phyloP scores from a whole-genome alignment of 92 coral and sea anemone species.

The Epizoanthus ramosus region DNA sequence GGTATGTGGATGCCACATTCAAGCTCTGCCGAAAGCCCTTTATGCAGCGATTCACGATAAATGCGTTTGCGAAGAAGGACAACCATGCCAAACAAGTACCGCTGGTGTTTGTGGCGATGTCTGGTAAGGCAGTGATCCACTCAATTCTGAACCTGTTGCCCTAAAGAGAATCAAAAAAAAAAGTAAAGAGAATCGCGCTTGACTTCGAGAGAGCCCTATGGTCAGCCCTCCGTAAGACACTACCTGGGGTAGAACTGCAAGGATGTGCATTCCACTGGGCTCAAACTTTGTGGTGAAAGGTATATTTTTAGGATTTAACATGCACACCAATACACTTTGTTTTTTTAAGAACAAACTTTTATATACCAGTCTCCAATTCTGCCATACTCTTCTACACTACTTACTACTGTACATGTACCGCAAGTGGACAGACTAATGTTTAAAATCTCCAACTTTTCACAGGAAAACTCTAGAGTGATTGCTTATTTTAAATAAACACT shows the following conservation, averaged over 20 bases:
- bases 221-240: not conserved
- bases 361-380: too few relatives aligned
- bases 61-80: not conserved
- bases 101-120: not conserved
- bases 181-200: not conserved
- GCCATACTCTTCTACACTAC: too few relatives aligned
- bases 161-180: too few relatives aligned
- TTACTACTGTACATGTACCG: too few relatives aligned
- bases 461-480: too few relatives aligned
- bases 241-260: not conserved
- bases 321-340: too few relatives aligned
- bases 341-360: too few relatives aligned
- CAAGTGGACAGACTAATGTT: too few relatives aligned
- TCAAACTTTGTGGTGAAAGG: constrained; percentile 11
- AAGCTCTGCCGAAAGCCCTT: constrained; percentile 8
- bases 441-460: too few relatives aligned
- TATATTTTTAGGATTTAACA: not conserved
- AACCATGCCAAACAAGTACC: not conserved
- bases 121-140: not conserved
- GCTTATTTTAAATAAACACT: too few relatives aligned
- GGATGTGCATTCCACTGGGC: constrained; percentile 24
- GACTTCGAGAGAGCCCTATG: constrained; percentile 11
- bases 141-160: constrained; percentile 5
- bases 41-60: not conserved
- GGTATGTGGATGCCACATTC: constrained; percentile 20